Conservation (phyloP, 1,140 invertebrate species). For the Leguminivora glycinivorella region DNA sequence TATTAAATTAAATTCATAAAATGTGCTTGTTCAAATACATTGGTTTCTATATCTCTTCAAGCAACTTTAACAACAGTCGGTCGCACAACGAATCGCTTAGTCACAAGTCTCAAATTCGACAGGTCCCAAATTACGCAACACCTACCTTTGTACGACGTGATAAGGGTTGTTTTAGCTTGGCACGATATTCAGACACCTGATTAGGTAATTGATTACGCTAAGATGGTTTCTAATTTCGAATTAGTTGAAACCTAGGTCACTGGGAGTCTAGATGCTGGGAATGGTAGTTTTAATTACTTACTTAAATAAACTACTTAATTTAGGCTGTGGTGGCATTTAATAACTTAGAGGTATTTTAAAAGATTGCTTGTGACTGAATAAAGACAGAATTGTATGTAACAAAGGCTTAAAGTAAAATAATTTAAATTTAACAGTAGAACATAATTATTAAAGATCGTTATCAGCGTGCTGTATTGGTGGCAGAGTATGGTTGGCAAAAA, state of each 20-base stretch:
- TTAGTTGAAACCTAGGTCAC: not conserved
- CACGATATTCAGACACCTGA: not conserved
- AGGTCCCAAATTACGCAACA: not conserved
- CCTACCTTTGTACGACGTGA: not conserved
- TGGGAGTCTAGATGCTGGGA: conserved; percentile 1
- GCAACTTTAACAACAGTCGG: not conserved
- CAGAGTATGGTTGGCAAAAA: too few relatives aligned
- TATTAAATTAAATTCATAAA: too few relatives aligned
- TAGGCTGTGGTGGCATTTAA: not conserved
- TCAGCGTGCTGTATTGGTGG: too few relatives aligned
- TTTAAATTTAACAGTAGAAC: too few relatives aligned
- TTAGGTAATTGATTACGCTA: conserved; percentile 5
- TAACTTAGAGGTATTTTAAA: not conserved
- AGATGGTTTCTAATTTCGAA: not conserved
- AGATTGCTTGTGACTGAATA: too few relatives aligned
- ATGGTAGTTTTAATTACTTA: not conserved
- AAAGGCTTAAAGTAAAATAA: too few relatives aligned
- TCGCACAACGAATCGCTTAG: conserved; percentile 6
- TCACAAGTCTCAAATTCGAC: not conserved
- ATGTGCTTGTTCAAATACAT: not conserved
- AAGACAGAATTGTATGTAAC: too few relatives aligned
- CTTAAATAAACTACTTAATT: not conserved
- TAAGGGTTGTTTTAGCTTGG: not conserved
- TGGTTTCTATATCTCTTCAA: not conserved
- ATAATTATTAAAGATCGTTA: too few relatives aligned